Base-by-base conservation (phyloP, 2,113 vertebrate genomes). In the Apistogramma diplotaenia region DNA sequence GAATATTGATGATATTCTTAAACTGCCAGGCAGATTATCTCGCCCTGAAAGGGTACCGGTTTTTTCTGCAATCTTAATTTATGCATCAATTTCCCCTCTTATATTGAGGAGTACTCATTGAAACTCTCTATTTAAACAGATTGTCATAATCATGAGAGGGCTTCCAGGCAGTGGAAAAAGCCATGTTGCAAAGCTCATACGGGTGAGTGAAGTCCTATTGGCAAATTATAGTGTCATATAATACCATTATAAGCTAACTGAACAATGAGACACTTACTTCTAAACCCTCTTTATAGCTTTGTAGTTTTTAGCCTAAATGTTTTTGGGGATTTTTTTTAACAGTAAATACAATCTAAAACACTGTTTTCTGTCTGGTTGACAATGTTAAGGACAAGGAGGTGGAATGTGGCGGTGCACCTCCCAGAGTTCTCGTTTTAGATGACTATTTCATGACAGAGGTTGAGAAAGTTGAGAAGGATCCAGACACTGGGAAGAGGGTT, bases 371-470 rank as follows among this genome's bases (percentile, higher is more conserved):
- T 84, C 1, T 88, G 49, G 16, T 51, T 85, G 87, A 2, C 73
- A 80, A 74, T 67, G 72, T 92, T 21, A 85, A 99, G 98, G 98
- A 99, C 94, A 99, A 99, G 46, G 98, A 99, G 89, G 98, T 99
- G 19, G 98, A 99, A 61, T 98, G 96, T 93, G 98, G 98, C 70
- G 98, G 98, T 73, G 97, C 98, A 56, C 98, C 98, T 65, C 98
- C 98, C 40, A 95, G 98, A 91, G 97, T 99, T 76, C 96, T 99
- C 70, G 98, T 98, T 86, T 91, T 99, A 79, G 98, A 99, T 84
- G 98, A 99, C 89, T 99, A 99, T 87, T 99, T 99, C 88, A 99
- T 99, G 94, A 98, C 97, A 3, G 98, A 99, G 93, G 96, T 98
- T 33, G 98, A 99, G 85, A 99, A 97, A 92, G 95, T 97, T 56